Conservation (phyloP, 92 coral and sea anemone species). For the Meandrina meandrites region DNA sequence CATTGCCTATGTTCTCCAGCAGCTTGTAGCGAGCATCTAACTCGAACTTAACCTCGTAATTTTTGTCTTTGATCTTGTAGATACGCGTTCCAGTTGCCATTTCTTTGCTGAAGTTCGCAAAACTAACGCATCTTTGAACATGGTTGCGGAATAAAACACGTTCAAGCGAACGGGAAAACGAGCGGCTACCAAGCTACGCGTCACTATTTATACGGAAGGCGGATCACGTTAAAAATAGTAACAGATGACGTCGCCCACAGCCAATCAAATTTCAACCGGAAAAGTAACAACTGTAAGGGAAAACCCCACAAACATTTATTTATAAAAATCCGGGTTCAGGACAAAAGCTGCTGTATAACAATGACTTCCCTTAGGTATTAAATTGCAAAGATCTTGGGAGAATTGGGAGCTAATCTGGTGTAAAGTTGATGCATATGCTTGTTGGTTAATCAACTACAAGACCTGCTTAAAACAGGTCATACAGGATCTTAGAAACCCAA, state of each 20-base stretch:
- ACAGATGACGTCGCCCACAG: constrained; percentile 61
- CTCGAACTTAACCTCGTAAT: constrained; percentile 92
- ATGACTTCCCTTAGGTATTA: neutral
- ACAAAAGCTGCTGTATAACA: neutral
- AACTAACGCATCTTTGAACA: constrained; percentile 38
- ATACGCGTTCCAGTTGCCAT: constrained; percentile 82
- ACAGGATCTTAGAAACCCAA: neutral
- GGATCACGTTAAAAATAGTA: constrained; percentile 72
- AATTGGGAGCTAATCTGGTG: neutral
- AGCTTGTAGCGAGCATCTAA: constrained; percentile 89
- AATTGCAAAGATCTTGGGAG: neutral
- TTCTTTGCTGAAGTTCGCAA: constrained; percentile 16
- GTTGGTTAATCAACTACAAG: neutral
- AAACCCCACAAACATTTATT: constrained; percentile 18
- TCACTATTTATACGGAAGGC: constrained; percentile 42
- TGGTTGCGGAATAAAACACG: constrained; percentile 14
- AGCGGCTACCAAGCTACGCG: constrained; percentile 25
- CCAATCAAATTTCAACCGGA: constrained; percentile 59
- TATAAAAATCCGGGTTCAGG: neutral
- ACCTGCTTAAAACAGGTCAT: neutral
- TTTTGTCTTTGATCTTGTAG: constrained; percentile 93
- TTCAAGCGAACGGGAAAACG: neutral
- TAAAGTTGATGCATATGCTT: no score
- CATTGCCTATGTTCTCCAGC: constrained; percentile 95
- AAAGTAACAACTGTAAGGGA: constrained; percentile 24